Evolutionary conservation across 2,888 invertebrate genomes (phyloP).

Genomic region (Lithophane semibrunnea): DNA sequence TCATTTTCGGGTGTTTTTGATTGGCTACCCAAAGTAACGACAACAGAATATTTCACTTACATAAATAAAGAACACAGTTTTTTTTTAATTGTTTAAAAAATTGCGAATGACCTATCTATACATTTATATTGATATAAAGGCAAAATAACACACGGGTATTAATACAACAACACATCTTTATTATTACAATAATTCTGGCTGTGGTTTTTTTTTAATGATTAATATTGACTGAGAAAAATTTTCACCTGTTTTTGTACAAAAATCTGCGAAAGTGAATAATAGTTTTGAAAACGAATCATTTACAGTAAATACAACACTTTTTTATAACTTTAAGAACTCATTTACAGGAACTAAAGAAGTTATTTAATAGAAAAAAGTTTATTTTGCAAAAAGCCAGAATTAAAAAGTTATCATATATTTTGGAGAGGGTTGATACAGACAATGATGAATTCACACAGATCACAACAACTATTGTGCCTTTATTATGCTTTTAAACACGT

Average conservation of each 20-base stretch:
- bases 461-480: slow-evolving; percentile 75
- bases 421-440: slow-evolving; percentile 52
- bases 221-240: neutral
- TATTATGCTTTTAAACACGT: slow-evolving; percentile 47
- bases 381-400: slow-evolving; percentile 37
- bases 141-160: slow-evolving; percentile 54
- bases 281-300: neutral
- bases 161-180: slow-evolving; percentile 47
- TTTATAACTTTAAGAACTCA: too few relatives aligned
- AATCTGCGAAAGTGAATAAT: neutral
- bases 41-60: slow-evolving; percentile 34
- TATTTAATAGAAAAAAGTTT: neutral
- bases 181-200: slow-evolving; percentile 45
- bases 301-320: neutral
- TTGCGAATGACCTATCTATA: slow-evolving; percentile 60
- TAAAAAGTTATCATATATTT: slow-evolving; percentile 40
- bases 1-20: neutral
- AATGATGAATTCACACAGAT: slow-evolving; percentile 66
- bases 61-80: slow-evolving; percentile 56
- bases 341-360: neutral
- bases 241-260: neutral
- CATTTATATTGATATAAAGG: slow-evolving; percentile 46
- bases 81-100: slow-evolving; percentile 40
- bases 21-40: too few relatives aligned
- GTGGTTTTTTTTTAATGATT: neutral